Conservation (phyloP, 1,140 invertebrate genomes). For the Stegodyphus mimosarum region DNA sequence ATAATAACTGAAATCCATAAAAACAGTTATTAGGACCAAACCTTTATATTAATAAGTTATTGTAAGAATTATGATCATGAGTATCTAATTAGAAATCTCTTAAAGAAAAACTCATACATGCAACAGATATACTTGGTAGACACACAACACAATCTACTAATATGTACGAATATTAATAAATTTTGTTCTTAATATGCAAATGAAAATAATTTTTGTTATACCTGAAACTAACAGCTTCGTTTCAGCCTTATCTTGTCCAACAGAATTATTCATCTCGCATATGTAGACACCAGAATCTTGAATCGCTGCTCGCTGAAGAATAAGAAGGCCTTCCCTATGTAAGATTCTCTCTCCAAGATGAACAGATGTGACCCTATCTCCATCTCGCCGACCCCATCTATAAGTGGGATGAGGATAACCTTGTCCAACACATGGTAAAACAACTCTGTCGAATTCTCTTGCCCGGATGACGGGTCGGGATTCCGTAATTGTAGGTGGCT, state of each 20-base stretch:
- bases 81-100: too few relatives aligned
- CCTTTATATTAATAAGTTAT: too few relatives aligned
- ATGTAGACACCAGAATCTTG: constrained; percentile 77
- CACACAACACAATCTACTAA: too few relatives aligned
- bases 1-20: too few relatives aligned
- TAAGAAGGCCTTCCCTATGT: constrained; percentile 58
- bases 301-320: constrained; percentile 58
- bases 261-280: constrained; percentile 88
- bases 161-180: too few relatives aligned
- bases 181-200: too few relatives aligned
- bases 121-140: too few relatives aligned
- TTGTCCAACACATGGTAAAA: constrained; percentile 77
- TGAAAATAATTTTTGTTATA: constrained; percentile 64
- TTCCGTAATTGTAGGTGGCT: constrained; percentile 61
- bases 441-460: constrained; percentile 72
- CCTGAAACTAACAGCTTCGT: constrained; percentile 80
- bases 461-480: constrained; percentile 67
- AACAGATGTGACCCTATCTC: constrained; percentile 36
- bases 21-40: too few relatives aligned
- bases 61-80: too few relatives aligned
- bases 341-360: constrained; percentile 27
- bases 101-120: too few relatives aligned
- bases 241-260: constrained; percentile 84
- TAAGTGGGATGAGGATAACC: constrained; percentile 73
- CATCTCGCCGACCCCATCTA: constrained; percentile 59